Base-by-base conservation (phyloP, 37 sponge, comb jelly and placozoan genomes). In the Amphimedon queenslandica region DNA sequence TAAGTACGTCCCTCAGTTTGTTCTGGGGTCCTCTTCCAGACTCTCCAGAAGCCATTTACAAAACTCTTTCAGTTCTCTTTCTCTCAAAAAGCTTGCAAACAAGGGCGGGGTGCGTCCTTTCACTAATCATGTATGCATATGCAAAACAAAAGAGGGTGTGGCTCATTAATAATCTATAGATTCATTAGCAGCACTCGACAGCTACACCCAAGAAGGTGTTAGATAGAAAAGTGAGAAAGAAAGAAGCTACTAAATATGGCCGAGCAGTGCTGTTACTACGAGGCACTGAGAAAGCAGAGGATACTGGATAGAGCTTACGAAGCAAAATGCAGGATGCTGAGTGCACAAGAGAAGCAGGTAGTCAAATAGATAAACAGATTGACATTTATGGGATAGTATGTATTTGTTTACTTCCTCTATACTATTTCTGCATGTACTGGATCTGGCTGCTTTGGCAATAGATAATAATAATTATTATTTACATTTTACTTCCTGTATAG, bases 231-330 rank as follows among this genome's bases (percentile, higher is more conserved):
- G n/a, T n/a, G n/a, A n/a, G n/a, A n/a, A n/a, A n/a, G n/a, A n/a
- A n/a, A n/a, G n/a, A n/a, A n/a, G n/a, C n/a, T n/a, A n/a, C n/a
- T n/a, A n/a, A n/a, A n/a, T 8, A 47, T 47, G 53, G 53, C 53
- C 13, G 53, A 47, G 13, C 24, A 11, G 21, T 11, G 5, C 61
- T 87, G 77, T 57, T 83, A 88, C 79, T 42, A 71, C 21, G 88
- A 88, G 66, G 83, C 88, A 25, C 65, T 88, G 64, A 70, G 88
- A 42, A 77, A 56, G 41, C 88, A 88, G 57, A 66, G 88, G 33
- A 5, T 82, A 4, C 33, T 88, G 1, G 88, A 88, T 36, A 66
- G 88, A 42, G 71, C 70, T 21, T 16, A 35, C 0, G 76, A 57
- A 18, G 77, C 78, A 16, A 68, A 32, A 37, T 24, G 33, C 47